phyloP scores from a whole-genome alignment of 2,113 vertebrate species.

The Microtus oregoni region DNA sequence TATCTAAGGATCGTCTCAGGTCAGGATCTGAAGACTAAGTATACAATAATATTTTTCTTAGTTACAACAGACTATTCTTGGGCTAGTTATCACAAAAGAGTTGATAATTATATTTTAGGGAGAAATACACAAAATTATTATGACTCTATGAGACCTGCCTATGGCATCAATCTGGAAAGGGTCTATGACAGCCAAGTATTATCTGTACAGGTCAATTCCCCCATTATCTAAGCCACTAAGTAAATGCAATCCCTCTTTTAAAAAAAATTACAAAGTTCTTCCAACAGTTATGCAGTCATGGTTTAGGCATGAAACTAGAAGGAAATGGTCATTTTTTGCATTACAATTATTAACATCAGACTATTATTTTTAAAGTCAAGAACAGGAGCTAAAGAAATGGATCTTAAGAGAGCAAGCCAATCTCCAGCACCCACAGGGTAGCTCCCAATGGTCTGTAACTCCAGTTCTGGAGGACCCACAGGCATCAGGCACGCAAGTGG shows the following conservation, averaged over 20 bases:
- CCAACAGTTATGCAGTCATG: background rate
- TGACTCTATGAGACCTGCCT: background rate
- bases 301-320: conserved; percentile 4
- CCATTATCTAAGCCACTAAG: background rate
- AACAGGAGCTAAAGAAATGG: background rate
- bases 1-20: conserved; percentile 92
- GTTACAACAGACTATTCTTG: conserved; percentile 56
- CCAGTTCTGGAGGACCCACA: background rate
- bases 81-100: conserved; percentile 46
- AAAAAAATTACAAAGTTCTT: conserved; percentile 22
- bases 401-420: background rate
- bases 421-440: background rate
- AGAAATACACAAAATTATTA: conserved; percentile 42
- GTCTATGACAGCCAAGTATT: background rate
- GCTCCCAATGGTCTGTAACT: background rate
- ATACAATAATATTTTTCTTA: conserved; percentile 66
- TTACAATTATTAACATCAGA: background rate
- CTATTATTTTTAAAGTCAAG: background rate
- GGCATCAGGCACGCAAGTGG: too few species aligned
- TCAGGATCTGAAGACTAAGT: conserved; percentile 94
- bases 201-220: conserved; percentile 6
- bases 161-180: conserved; percentile 22
- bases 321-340: conserved; percentile 31
- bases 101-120: conserved; percentile 19
- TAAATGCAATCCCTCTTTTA: conserved; percentile 17